Conservation (phyloP, 2,888 invertebrate genomes). For the Dastarcus helophoroides region DNA sequence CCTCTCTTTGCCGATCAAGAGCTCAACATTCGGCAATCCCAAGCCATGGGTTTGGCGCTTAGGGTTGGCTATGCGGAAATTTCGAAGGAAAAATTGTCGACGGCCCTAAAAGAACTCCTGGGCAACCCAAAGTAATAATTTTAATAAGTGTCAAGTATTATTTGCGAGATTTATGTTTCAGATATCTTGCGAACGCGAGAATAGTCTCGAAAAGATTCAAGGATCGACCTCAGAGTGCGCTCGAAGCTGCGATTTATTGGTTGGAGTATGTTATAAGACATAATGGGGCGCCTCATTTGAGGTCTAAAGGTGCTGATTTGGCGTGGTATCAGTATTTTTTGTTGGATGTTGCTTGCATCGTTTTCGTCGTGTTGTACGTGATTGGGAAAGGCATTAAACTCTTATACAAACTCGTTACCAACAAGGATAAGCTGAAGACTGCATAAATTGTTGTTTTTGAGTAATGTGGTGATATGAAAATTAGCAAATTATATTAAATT, state of each 20-base stretch:
- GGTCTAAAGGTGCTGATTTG: conserved; percentile 42
- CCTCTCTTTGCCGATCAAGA: conserved; percentile 35
- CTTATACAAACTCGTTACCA: too few species aligned
- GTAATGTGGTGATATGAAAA: too few species aligned
- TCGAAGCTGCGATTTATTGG: conserved; percentile 53
- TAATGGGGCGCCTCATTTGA: conserved; percentile 42
- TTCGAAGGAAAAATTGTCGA: conserved; percentile 20
- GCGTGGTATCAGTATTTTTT: conserved; percentile 35
- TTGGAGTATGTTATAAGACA: conserved; percentile 51
- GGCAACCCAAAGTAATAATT: conserved; percentile 37
- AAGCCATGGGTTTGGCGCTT: conserved; percentile 40
- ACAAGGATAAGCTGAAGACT: too few species aligned
- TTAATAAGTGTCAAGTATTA: not conserved
- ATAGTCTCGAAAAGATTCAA: conserved; percentile 41
- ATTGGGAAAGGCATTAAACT: too few species aligned
- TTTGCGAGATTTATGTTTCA: conserved; percentile 26
- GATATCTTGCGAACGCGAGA: conserved; percentile 42
- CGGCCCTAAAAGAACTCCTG: conserved; percentile 27
- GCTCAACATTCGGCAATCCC: conserved; percentile 42
- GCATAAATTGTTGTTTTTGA: too few species aligned
- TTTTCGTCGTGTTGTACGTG: too few species aligned
- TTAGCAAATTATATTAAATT: too few species aligned
- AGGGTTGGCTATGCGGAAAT: conserved; percentile 26
- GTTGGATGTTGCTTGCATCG: conserved; percentile 18
- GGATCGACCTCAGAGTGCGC: conserved; percentile 45